Evolutionary conservation across 2,888 invertebrate genomes (phyloP).

Genomic region (Stenodera caucasica): DNA sequence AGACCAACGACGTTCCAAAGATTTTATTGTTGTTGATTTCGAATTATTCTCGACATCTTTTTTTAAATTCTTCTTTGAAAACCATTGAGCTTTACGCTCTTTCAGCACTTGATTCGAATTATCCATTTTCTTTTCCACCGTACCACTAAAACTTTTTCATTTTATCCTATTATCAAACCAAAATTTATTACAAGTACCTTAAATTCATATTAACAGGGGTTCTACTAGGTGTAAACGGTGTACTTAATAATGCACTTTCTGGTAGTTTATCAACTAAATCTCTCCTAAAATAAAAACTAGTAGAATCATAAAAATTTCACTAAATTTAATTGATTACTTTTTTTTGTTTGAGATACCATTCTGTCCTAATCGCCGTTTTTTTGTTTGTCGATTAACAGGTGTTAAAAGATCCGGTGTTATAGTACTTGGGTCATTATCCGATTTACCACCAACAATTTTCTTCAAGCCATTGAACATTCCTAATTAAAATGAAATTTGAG

Average conservation of each 20-base stretch:
- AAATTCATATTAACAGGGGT: conserved; percentile 51
- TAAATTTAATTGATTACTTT: conserved; percentile 60
- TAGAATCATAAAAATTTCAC: not conserved
- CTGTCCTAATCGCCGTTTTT: conserved; percentile 66
- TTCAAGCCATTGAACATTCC: conserved; percentile 77
- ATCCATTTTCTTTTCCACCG: conserved; percentile 2
- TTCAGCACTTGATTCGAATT: conserved; percentile 30
- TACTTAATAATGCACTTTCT: conserved; percentile 58
- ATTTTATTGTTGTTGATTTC: conserved; percentile 28
- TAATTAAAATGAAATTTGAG: too few relatives aligned
- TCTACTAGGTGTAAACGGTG: conserved; percentile 59
- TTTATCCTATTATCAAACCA: not conserved
- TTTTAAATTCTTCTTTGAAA: conserved; percentile 39
- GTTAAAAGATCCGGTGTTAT: conserved; percentile 55
- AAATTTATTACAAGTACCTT: conserved; percentile 13
- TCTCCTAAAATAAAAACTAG: conserved; percentile 60
- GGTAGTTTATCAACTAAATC: conserved; percentile 65
- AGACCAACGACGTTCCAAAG: conserved; percentile 61
- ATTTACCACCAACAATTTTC: conserved; percentile 73
- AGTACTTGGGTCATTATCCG: conserved; percentile 56
- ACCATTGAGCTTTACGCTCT: conserved; percentile 46
- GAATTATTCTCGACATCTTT: conserved; percentile 26
- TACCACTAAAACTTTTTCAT: not conserved
- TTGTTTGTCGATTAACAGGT: conserved; percentile 65
- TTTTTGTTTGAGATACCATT: conserved; percentile 68